Evolutionary conservation across 2,113 vertebrate genomes (phyloP), one percentile per base, ranked within the genome.

Genomic region (Paracanthobrama guichenoti): DNA sequence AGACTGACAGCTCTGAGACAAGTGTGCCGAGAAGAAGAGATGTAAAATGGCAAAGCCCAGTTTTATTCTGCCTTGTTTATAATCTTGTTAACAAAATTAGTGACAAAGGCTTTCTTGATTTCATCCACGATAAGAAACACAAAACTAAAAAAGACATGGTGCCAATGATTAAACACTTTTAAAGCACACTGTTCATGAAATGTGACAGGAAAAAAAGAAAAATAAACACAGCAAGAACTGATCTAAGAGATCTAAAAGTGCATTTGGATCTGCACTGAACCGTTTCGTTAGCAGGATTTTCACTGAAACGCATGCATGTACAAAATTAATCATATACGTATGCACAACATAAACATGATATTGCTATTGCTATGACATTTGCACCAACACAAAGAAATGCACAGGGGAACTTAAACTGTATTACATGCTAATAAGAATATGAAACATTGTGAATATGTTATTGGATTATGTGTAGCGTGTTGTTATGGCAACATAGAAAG

Each of bases 1-100:
- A 74, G 69, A 77, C 75, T 74, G 75, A 79, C 84, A 85, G 57
- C 77, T 83, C 57, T 66, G 50, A 87, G 79, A 82, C 50, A 64
- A 81, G 46, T 79, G 71, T 69, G 72, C 60, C 1, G 46, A 64
- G 31, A 24, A 55, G 26, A 64, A 44, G n/a, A 12, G 46, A 72
- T 55, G 79, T 46, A 55, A 81, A 84, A 85, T 67, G 35, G 20
- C 60, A 77, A 66, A 82, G 79, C 71, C 59, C 42, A 14, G 22
- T 28, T 87, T 60, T 39, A 39, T 69, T 72, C 77, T 44, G 50
- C 64, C 64, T 57, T 44, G n/a, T 72, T 26, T 57, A 28, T 79
- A n/a, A 71, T 75, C 24, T 53, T 14, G 42, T 73, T 75, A 31
- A 50, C 14, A 75, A 31, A 50, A 75, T 53, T 6, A 75, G 48